Conservation (phyloP, 2,797 vertebrate species). For the Pachyuromys duprasi region DNA sequence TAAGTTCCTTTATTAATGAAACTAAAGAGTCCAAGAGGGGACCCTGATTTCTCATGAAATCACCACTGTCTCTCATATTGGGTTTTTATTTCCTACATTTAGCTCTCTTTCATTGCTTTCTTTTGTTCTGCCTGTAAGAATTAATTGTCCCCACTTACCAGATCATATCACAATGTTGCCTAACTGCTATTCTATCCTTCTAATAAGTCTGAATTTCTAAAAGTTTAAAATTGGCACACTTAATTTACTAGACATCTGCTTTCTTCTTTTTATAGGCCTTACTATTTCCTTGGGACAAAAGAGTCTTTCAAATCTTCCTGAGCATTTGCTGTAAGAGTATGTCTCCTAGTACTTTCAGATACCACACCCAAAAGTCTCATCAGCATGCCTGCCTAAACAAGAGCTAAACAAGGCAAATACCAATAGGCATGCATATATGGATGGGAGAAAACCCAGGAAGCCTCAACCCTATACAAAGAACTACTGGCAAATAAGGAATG, state of each 20-base stretch:
- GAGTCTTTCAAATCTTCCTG: not conserved
- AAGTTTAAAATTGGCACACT: not conserved
- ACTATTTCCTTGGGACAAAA: not conserved
- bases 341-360: not conserved
- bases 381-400: not conserved
- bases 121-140: not conserved
- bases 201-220: slow-evolving; percentile 19
- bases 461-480: not conserved
- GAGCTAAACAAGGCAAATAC: not conserved
- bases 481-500: not conserved
- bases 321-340: not conserved
- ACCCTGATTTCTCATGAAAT: not conserved
- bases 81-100: not conserved
- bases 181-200: not conserved
- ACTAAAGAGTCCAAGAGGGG: not conserved
- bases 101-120: not conserved
- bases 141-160: not conserved
- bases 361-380: not conserved
- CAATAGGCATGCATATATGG: no score
- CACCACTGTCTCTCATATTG: not conserved
- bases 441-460: not conserved
- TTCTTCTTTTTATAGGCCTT: not conserved
- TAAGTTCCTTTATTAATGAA: not conserved
- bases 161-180: not conserved
- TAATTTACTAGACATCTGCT: slow-evolving; percentile 4